phyloP scores from a whole-genome alignment of 2,797 vertebrate species.

The Carcharodon carcharias region DNA sequence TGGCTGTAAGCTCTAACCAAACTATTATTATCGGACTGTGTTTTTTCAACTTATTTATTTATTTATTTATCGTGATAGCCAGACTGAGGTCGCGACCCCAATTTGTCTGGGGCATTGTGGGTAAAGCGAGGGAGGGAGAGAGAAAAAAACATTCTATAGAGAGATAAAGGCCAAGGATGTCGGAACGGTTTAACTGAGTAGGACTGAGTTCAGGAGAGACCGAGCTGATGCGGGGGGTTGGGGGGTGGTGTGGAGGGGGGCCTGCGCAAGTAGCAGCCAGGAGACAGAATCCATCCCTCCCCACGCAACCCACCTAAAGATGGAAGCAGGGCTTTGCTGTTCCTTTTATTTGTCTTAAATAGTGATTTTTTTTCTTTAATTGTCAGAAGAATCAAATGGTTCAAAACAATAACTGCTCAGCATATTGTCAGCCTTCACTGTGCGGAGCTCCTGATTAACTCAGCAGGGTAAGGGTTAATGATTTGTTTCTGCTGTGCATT shows the following conservation, averaged over 20 bases:
- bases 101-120: constrained; percentile 71
- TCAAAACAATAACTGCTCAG: not conserved
- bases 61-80: constrained; percentile 55
- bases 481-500: not conserved
- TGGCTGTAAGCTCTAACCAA: constrained; percentile 66
- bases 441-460: not conserved
- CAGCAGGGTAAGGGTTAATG: constrained; percentile 27
- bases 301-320: too few species aligned
- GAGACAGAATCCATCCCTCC: constrained; percentile 42
- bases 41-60: constrained; percentile 45
- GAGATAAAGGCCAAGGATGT: constrained; percentile 56
- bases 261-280: constrained; percentile 49
- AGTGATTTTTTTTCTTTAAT: not conserved
- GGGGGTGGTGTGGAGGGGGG: too few species aligned
- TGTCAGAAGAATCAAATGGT: not conserved
- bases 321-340: not conserved
- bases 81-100: constrained; percentile 69
- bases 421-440: not conserved
- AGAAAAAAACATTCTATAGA: constrained; percentile 43
- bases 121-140: constrained; percentile 55
- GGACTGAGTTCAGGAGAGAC: constrained; percentile 60
- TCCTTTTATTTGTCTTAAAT: not conserved
- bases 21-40: constrained; percentile 70
- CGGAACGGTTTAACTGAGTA: constrained; percentile 59
- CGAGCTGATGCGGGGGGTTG: constrained; percentile 44